A percentile compares a stretch with the other conserved stretches of the same genome.
phyloP scores from a whole-genome alignment of 2,113 vertebrate species.

The Triplophysa rosa region DNA sequence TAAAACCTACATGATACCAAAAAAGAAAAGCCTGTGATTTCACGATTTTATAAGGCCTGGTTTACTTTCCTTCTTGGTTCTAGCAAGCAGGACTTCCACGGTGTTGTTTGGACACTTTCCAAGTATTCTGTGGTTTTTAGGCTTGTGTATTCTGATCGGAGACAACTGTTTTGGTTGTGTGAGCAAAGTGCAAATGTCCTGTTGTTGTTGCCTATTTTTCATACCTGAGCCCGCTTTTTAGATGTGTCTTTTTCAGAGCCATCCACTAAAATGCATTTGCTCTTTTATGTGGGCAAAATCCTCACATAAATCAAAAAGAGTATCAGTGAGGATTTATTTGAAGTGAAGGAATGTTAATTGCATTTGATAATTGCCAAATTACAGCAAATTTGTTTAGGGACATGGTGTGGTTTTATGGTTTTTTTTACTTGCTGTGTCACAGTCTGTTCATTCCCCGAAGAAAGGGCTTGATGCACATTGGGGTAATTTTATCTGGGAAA shows the following conservation, averaged over 20 bases:
- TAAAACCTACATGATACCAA: constrained; percentile 56
- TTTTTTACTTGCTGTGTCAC: not conserved
- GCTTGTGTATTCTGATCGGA: constrained; percentile 20
- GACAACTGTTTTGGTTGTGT: constrained; percentile 24
- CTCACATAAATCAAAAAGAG: constrained; percentile 18
- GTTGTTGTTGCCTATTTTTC: not conserved
- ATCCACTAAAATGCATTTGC: constrained; percentile 3
- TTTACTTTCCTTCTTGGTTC: constrained; percentile 26
- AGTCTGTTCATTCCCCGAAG: not conserved
- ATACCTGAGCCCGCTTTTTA: not conserved
- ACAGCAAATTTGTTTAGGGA: constrained; percentile 7
- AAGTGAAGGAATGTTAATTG: not conserved
- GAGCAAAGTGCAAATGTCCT: not conserved
- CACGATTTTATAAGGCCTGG: constrained; percentile 42
- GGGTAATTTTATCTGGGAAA: not conserved
- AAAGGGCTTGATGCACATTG: not conserved
- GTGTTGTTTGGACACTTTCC: constrained; percentile 20
- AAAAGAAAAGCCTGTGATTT: constrained; percentile 49
- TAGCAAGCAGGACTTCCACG: constrained; percentile 22
- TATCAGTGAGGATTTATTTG: not conserved
- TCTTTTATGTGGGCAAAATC: not conserved
- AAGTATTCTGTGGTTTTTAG: constrained; percentile 21
- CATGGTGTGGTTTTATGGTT: constrained; percentile 1
- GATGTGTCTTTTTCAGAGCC: not conserved
- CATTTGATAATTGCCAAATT: constrained; percentile 6